Evolutionary conservation across 2,888 invertebrate genomes (phyloP).

Genomic region (Tinea pellionella): DNA sequence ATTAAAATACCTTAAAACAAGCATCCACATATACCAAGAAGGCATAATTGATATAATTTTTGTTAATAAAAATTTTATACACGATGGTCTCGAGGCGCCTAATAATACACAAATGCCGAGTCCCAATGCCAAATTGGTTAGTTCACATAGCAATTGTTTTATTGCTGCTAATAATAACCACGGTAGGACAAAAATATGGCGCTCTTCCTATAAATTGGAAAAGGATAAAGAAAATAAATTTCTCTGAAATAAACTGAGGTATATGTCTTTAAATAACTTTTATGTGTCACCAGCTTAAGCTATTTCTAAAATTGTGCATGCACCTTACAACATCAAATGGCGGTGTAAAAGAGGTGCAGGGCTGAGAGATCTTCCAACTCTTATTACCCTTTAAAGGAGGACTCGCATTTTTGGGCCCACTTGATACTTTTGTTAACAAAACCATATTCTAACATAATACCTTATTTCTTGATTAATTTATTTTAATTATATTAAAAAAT

Average conservation of each 20-base stretch:
- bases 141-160: conserved; percentile 53
- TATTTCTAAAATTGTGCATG: no score
- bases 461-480: no score
- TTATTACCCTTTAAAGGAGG: no score
- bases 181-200: conserved; percentile 58
- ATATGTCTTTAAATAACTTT: neutral
- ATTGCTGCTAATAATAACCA: conserved; percentile 63
- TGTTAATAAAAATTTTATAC: conserved; percentile 57
- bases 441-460: no score
- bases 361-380: no score
- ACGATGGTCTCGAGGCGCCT: conserved; percentile 52
- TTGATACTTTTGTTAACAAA: no score
- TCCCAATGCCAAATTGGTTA: conserved; percentile 52
- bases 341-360: no score
- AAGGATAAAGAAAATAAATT: neutral
- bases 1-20: conserved; percentile 45
- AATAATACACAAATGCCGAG: conserved; percentile 57
- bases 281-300: no score
- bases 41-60: conserved; percentile 55
- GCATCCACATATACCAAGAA: conserved; percentile 63
- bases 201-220: conserved; percentile 47
- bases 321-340: no score
- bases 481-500: no score
- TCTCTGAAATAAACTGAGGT: neutral
- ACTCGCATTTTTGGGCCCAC: no score